phyloP scores from a whole-genome alignment of 2,888 invertebrate genomes.

The Marronus borbonicus region DNA sequence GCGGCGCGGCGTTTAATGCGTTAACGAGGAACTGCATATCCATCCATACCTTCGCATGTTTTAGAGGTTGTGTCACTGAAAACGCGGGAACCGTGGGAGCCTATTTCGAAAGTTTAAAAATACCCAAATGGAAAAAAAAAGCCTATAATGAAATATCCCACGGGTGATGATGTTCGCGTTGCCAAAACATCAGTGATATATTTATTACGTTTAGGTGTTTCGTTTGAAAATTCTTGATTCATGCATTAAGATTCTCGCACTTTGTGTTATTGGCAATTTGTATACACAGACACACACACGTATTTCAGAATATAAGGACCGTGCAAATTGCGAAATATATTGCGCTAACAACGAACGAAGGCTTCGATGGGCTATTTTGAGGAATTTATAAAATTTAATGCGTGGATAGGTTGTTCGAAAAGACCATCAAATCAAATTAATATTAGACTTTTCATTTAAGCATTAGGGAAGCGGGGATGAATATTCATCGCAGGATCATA shows the following conservation, averaged over 20 bases:
- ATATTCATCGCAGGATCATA: too few relatives aligned
- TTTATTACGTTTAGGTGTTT: constrained; percentile 31
- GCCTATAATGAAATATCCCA: constrained; percentile 27
- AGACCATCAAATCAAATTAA: too few relatives aligned
- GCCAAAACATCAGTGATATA: constrained; percentile 31
- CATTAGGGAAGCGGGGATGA: too few relatives aligned
- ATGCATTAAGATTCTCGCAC: constrained; percentile 5
- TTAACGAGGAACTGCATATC: constrained; percentile 16
- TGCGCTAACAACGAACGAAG: neutral
- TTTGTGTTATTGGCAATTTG: constrained; percentile 2
- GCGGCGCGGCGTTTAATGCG: neutral
- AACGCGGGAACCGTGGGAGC: constrained; percentile 6
- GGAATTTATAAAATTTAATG: too few relatives aligned
- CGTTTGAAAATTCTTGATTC: constrained; percentile 16
- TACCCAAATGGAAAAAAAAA: constrained; percentile 15
- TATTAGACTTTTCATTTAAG: too few relatives aligned
- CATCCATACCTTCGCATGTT: neutral
- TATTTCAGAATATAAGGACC: neutral
- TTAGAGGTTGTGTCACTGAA: constrained; percentile 2
- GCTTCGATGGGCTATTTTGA: too few relatives aligned
- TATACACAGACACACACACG: neutral
- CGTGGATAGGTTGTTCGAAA: too few relatives aligned
- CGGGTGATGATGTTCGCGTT: constrained; percentile 5
- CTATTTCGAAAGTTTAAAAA: constrained; percentile 25
- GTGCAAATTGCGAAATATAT: neutral